phyloP scores from a whole-genome alignment of 2,888 invertebrate genomes.

The Caenorhabditis doughertyi region DNA sequence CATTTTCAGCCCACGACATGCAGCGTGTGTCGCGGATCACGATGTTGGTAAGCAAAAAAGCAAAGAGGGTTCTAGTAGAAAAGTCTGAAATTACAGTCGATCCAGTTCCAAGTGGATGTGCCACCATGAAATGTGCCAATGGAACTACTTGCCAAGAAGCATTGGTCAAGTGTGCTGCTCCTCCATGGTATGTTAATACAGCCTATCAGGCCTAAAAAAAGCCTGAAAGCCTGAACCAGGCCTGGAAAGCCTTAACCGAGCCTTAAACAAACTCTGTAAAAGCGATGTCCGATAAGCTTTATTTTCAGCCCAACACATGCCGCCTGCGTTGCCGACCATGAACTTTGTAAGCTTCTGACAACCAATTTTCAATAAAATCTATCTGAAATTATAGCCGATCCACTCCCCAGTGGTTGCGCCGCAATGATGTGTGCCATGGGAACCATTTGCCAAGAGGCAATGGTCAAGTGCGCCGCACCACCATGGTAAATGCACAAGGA shows the following conservation, averaged over 20 bases:
- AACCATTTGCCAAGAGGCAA: background rate
- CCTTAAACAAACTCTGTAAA: too few relatives aligned
- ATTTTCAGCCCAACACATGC: constrained; percentile 6
- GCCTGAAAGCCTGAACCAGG: too few relatives aligned
- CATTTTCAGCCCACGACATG: constrained; percentile 4
- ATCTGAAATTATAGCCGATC: too few relatives aligned
- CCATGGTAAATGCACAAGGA: background rate
- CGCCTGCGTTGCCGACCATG: background rate
- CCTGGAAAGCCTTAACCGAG: too few relatives aligned
- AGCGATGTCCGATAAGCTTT: too few relatives aligned
- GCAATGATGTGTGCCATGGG: background rate
- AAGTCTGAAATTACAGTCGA: too few relatives aligned
- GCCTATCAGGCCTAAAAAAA: too few relatives aligned
- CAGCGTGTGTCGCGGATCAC: background rate
- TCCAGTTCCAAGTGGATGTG: background rate
- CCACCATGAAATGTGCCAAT: background rate
- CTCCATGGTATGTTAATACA: too few relatives aligned
- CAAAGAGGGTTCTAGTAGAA: too few relatives aligned
- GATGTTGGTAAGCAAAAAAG: too few relatives aligned
- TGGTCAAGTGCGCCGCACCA: background rate
- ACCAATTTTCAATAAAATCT: too few relatives aligned
- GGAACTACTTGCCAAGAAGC: background rate
- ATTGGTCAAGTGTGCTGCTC: background rate
- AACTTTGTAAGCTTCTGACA: too few relatives aligned
- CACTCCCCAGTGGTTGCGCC: background rate